phyloP scores from a whole-genome alignment of 2,797 vertebrate genomes.

The Phalanger gymnotis region DNA sequence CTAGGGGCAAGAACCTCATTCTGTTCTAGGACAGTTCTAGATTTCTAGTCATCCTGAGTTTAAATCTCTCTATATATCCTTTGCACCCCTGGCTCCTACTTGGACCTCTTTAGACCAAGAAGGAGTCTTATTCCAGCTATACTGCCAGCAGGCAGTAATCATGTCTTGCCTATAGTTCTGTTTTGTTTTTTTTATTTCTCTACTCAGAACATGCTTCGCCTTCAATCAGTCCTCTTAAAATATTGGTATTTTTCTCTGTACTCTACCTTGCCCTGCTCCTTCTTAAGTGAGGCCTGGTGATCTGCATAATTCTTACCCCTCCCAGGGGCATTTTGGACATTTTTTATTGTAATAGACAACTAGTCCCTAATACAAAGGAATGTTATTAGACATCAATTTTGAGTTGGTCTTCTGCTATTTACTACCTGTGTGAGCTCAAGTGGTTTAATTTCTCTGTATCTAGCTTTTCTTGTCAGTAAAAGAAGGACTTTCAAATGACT shows the following conservation, averaged over 20 bases:
- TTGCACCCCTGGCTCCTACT: not conserved
- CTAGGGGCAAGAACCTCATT: too few relatives aligned
- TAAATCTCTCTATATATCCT: not conserved
- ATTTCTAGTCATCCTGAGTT: not conserved
- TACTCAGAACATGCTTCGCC: not conserved
- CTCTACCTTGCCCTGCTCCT: not conserved
- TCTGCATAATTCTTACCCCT: too few relatives aligned
- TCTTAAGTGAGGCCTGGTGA: not conserved
- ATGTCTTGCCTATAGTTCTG: not conserved
- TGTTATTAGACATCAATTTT: not conserved
- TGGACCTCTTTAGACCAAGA: not conserved
- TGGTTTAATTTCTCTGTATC: not conserved
- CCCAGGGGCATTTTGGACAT: not conserved
- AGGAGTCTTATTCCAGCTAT: not conserved
- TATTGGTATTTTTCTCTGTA: not conserved
- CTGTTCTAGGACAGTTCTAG: not conserved
- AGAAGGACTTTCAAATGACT: not conserved
- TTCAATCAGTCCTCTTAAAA: not conserved
- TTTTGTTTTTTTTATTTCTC: too few relatives aligned
- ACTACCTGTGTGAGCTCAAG: not conserved
- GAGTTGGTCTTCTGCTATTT: not conserved
- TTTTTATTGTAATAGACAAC: not conserved
- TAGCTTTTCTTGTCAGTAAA: conserved; percentile 3
- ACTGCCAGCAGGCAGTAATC: not conserved
- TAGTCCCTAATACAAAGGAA: not conserved